Evolutionary conservation across 2,888 invertebrate genomes (phyloP).

Genomic region (Meghimatium bilineatum): DNA sequence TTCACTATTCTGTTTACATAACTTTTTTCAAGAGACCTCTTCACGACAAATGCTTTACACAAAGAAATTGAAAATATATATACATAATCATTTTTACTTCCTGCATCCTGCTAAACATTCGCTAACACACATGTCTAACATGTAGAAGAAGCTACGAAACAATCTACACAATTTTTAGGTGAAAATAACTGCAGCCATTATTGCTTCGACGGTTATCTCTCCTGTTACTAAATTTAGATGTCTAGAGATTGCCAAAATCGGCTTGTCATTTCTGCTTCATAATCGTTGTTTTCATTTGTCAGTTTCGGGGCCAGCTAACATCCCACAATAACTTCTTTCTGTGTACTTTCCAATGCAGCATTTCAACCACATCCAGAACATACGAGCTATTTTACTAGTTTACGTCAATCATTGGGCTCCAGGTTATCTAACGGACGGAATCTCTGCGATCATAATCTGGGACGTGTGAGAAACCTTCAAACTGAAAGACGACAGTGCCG

Average conservation of each 20-base stretch:
- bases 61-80: constrained; percentile 1
- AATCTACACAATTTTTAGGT: neutral
- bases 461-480: neutral
- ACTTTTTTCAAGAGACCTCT: neutral
- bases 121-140: neutral
- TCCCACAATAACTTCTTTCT: constrained; percentile 22
- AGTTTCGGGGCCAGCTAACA: neutral
- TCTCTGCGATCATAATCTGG: neutral
- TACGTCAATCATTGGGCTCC: constrained; percentile 22
- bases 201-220: neutral
- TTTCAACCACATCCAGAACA: neutral
- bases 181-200: constrained; percentile 31
- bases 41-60: neutral
- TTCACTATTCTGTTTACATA: constrained; percentile 11
- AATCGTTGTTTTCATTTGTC: constrained; percentile 42
- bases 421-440: neutral
- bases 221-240: constrained; percentile 25
- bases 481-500: neutral
- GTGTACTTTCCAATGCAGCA: neutral
- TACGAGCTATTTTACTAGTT: neutral
- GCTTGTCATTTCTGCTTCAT: constrained; percentile 16
- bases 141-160: neutral
- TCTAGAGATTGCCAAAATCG: neutral
- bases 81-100: constrained; percentile 12
- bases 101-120: constrained; percentile 8